A percentile compares a stretch with the other conserved stretches of the same genome.
Evolutionary conservation across 2,888 invertebrate genomes (phyloP).

Genomic region (Phorcus lineatus): DNA sequence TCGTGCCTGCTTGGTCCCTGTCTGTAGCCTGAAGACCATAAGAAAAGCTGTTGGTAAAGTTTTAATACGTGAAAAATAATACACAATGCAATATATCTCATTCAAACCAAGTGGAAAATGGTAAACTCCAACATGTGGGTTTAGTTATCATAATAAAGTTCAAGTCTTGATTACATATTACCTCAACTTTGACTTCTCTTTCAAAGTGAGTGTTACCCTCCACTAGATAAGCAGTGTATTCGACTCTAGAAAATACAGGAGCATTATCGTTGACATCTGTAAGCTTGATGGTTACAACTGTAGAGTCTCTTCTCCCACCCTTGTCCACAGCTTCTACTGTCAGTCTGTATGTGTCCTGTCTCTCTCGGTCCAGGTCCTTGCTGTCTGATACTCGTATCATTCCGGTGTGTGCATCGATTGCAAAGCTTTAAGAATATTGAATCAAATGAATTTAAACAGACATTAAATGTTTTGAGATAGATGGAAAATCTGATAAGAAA

Average conservation of each 20-base stretch:
- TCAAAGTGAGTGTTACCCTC: constrained; percentile 87
- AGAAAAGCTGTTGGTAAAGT: not conserved
- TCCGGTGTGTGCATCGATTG: constrained; percentile 82
- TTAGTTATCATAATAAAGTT: too few species aligned
- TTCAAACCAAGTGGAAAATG: too few species aligned
- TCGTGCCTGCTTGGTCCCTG: constrained; percentile 77
- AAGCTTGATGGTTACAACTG: constrained; percentile 60
- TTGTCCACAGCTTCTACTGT: constrained; percentile 88
- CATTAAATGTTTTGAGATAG: too few species aligned
- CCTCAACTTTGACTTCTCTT: constrained; percentile 84
- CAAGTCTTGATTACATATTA: constrained; percentile 33
- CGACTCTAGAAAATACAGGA: constrained; percentile 59
- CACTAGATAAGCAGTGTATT: constrained; percentile 78
- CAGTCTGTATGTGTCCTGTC: constrained; percentile 86
- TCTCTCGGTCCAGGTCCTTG: constrained; percentile 83
- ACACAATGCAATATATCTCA: too few species aligned
- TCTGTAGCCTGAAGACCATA: constrained; percentile 81
- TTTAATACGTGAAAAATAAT: too few species aligned
- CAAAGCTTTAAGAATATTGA: constrained; percentile 80
- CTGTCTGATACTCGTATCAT: constrained; percentile 80
- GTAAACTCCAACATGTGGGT: too few species aligned
- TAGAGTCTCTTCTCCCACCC: constrained; percentile 78
- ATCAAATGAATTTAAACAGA: not conserved
- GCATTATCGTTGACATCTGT: constrained; percentile 68
- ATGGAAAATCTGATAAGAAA: too few species aligned